Evolutionary conservation across 2,113 vertebrate genomes (phyloP).

Genomic region (Bambusicola thoracicus): DNA sequence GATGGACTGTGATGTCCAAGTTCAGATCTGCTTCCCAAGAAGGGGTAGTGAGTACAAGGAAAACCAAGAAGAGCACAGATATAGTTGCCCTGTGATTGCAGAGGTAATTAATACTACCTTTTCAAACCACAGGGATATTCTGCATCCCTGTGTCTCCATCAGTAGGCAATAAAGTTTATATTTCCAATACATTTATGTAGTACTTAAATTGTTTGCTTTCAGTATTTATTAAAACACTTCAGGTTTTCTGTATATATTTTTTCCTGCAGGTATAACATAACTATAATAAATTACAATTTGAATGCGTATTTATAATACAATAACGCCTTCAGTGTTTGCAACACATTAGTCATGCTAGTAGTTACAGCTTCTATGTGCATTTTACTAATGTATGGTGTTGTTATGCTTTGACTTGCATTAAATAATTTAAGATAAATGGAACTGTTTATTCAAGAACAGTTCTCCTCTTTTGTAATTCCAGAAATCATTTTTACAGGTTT

Average conservation of each 20-base stretch:
- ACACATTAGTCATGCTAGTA: not conserved
- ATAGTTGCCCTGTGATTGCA: rapidly evolving
- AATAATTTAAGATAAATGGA: not conserved
- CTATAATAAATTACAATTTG: conserved; percentile 11
- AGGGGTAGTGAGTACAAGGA: not conserved
- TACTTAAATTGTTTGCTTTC: not conserved
- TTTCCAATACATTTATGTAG: not conserved
- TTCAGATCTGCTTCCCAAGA: not conserved
- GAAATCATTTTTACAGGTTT: rapidly evolving
- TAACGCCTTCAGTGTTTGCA: not conserved
- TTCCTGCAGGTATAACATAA: conserved; percentile 21
- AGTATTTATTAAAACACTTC: not conserved
- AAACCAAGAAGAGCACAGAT: not conserved
- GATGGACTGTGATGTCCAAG: not conserved
- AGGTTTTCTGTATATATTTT: not conserved
- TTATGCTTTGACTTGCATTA: not conserved
- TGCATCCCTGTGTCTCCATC: not conserved
- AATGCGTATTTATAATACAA: conserved; percentile 41
- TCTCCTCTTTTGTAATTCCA: not conserved
- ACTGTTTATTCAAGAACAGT: not conserved
- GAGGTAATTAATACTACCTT: not conserved
- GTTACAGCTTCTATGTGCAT: not conserved
- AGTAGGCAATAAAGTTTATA: not conserved
- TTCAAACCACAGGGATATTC: not conserved
- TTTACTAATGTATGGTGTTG: not conserved